phyloP scores from a whole-genome alignment of 2,888 invertebrate species.

The Ametastegia equiseti region DNA sequence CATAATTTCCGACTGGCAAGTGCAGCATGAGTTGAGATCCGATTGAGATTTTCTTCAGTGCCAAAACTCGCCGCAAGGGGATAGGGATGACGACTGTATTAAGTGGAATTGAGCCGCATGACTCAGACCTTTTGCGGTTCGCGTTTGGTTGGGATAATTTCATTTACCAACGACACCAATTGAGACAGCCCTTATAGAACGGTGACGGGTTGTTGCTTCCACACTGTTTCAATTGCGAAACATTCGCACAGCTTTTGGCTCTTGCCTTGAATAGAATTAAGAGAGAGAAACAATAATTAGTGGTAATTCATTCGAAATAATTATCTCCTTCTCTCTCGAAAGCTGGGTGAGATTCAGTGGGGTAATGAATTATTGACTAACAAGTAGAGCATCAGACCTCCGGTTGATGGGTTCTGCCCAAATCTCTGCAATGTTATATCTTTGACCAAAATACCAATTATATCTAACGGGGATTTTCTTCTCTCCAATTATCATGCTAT shows the following conservation, averaged over 20 bases:
- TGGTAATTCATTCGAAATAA: not conserved
- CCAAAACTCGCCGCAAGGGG: not conserved
- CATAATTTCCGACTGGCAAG: no score
- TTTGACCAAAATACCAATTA: no score
- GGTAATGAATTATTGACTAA: no score
- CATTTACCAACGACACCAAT: slow-evolving; percentile 22
- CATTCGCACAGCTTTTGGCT: not conserved
- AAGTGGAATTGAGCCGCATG: slow-evolving; percentile 19
- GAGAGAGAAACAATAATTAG: slow-evolving; percentile 1
- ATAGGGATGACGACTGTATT: slow-evolving; percentile 13
- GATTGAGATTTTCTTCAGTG: not conserved
- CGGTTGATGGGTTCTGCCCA: no score
- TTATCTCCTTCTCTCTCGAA: no score
- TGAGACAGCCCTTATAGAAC: slow-evolving; percentile 12
- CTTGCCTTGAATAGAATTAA: not conserved
- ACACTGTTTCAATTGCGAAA: slow-evolving; percentile 1
- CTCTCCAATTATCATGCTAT: no score
- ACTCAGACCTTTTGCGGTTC: slow-evolving; percentile 24
- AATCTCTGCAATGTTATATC: no score
- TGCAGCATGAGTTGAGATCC: no score
- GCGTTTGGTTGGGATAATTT: slow-evolving; percentile 35
- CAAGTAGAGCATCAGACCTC: no score
- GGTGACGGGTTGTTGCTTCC: slow-evolving; percentile 11
- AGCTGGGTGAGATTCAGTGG: no score
- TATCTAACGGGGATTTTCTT: no score